Evolutionary conservation across 2,113 vertebrate genomes (phyloP).

Genomic region (Corythornis vintsioides): DNA sequence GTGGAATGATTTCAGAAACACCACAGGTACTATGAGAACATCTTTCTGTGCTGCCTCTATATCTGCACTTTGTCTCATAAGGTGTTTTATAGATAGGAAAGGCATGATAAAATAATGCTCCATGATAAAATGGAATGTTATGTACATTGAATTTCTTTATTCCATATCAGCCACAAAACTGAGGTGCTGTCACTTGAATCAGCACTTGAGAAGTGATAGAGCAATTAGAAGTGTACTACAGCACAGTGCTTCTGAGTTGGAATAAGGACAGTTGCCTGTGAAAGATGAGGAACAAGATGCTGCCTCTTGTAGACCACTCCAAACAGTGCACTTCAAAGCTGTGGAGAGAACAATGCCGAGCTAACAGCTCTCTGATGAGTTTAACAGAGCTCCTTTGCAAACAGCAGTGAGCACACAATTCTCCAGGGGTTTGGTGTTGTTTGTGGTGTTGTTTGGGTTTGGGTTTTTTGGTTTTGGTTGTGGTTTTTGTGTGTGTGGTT

Average conservation of each 20-base stretch:
- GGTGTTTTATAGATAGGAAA: background rate
- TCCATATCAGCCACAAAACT: background rate
- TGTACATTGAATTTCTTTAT: background rate
- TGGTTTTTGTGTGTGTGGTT: too few relatives aligned
- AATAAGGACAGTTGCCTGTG: background rate
- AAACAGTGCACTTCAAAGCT: background rate
- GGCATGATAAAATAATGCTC: background rate
- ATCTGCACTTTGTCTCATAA: background rate
- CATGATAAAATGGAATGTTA: background rate
- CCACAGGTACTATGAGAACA: background rate
- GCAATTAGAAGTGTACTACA: background rate
- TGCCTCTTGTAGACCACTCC: background rate
- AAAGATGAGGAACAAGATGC: background rate
- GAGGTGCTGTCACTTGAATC: background rate
- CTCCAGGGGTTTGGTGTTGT: background rate
- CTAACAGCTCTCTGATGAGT: background rate
- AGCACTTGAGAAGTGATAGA: background rate
- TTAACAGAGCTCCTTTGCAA: background rate
- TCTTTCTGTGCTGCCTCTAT: background rate
- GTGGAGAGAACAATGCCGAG: rapidly evolving
- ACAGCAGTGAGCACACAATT: background rate
- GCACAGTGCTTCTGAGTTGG: background rate
- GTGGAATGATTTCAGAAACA: background rate
- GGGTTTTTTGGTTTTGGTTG: too few relatives aligned
- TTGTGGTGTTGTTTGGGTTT: too few relatives aligned